phyloP scores from a whole-genome alignment of 2,888 invertebrate species.

The Noctua pronuba region DNA sequence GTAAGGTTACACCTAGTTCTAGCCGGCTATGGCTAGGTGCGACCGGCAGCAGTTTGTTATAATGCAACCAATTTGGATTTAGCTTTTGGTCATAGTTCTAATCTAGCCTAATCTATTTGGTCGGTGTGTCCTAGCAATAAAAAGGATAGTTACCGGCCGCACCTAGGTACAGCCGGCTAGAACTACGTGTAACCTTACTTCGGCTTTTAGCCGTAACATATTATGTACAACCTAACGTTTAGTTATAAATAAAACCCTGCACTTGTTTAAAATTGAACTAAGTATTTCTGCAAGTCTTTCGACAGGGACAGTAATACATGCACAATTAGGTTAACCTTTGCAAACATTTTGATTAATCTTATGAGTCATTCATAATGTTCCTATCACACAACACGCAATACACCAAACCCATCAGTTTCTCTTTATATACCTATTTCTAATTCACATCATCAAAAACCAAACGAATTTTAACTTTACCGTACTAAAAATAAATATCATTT shows the following conservation, averaged over 20 bases:
- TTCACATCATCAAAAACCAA: neutral
- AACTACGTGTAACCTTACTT: too few species aligned
- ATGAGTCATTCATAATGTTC: neutral
- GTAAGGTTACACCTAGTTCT: too few species aligned
- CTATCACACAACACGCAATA: neutral
- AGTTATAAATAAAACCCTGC: neutral
- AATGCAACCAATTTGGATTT: too few species aligned
- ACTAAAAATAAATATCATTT: neutral
- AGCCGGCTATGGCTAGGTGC: too few species aligned
- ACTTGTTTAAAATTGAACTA: neutral
- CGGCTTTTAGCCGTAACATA: too few species aligned
- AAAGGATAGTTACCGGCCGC: too few species aligned
- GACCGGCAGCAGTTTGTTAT: too few species aligned
- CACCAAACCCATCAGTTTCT: neutral
- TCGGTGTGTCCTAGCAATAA: too few species aligned
- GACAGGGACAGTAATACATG: neutral
- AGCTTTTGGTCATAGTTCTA: too few species aligned
- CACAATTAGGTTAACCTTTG: neutral
- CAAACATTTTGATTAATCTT: neutral
- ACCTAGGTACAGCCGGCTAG: too few species aligned
- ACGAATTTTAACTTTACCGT: neutral
- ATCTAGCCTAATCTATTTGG: too few species aligned
- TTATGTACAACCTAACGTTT: neutral
- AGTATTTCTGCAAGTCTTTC: too few species aligned
- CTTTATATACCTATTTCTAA: neutral